Base-by-base conservation (phyloP, 2,888 invertebrate genomes). In the Minunthozetes semirufus region DNA sequence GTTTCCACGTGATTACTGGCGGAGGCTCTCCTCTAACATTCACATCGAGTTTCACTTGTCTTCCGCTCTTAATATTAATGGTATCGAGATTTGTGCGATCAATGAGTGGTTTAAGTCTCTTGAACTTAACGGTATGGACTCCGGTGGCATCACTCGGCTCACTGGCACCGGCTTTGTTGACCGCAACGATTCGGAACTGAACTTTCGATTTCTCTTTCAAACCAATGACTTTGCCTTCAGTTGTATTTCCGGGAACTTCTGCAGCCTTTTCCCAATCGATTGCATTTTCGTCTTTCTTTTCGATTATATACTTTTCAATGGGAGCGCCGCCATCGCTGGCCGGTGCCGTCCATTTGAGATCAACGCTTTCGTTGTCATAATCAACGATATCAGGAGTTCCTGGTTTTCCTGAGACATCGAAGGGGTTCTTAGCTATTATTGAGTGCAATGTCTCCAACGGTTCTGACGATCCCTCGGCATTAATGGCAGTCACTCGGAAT, bases 401-500 rank as follows among this genome's bases (percentile, higher is more conserved):
- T 25, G 85, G 85, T 75, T 82, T 81, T 72, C 80, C 80, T 38
- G 81, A 81, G 70, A 79, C 80, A 77, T 81, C 94, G 93, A 94
- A 97, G 78, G 96, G 96, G 87, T 97, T 94, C 84, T 97, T 97
- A 61, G 97, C 97, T 75, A 91, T 81, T 79, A 95, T 94, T 70
- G 91, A 87, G 78, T 93, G 91, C 70, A 90, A 29, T 15, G 93
- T 89, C 77, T 89, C 91, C 77, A 99, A 84, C 17, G 97, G 95
- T 80, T 97, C 98, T 0, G 96, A 96, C 83, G 94, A 94, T 25
- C 99, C 99, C 83, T 97, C 94, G 27, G 91, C 88, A 81, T 98
- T 98, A 46, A 96, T 91, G 19, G 99, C 99, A 82, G 94, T 94
- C 0, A 99, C 97, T 76, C 99, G 88, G 88, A 99, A 99, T 85